Evolutionary conservation across 2,888 invertebrate species (phyloP), one percentile per base, ranked within the genome.

Genomic region (Synanthedon myopaeformis): DNA sequence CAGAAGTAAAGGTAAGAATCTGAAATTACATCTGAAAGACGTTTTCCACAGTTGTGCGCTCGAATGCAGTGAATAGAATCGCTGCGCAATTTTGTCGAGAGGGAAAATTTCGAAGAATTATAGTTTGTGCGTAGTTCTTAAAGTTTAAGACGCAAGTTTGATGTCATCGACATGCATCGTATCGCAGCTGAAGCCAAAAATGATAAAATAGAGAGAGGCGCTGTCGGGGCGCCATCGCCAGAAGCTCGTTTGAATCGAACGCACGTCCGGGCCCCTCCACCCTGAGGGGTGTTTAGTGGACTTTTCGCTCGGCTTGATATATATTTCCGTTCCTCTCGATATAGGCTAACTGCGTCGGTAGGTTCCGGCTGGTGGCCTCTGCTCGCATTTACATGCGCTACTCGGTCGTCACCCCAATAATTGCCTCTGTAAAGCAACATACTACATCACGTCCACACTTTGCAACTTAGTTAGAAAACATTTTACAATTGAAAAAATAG

Each of bases 291-390:
- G 82, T 79, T 79, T 83, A 86, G 84, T 85, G 86, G 87, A 85
- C 86, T 85, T 84, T 83, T 85, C 85, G 83, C 83, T 82, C 79
- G 74, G 81, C 81, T 81, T 83, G 78, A 80, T 84, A 82, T 83
- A 85, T 84, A 86, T 82, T 85, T 84, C 84, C 81, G 82, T 82
- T 83, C 78, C 83, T 82, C 82, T 80, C 81, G 72, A 78, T 72
- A 76, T 77, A 73, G 79, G 80, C 79, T 77, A 35, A 72, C 79
- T 75, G 76, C 74, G 77, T 73, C 76, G 69, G 74, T 75, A 75
- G 75, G 79, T 76, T 78, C 74, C 75, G 74, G 73, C 66, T 70
- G 64, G 67, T 62, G 66, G 69, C 6, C 67, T 69, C 66, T 62
- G 65, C 62, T 70, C 73, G 72, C 76, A 81, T 82, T 80, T 81